phyloP scores from a whole-genome alignment of 2,113 vertebrate species.

The Rhynchomys soricoides region DNA sequence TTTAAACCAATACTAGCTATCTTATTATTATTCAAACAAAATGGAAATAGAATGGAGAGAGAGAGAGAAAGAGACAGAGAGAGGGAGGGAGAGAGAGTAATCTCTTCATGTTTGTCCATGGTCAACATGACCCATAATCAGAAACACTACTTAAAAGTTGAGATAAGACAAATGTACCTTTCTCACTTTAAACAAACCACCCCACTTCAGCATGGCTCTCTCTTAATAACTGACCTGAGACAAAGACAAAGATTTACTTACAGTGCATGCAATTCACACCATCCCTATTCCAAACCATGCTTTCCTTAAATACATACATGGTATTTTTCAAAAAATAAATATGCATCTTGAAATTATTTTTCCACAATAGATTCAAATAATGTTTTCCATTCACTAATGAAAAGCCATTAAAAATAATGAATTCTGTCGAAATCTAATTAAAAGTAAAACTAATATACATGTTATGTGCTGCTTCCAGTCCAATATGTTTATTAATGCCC shows the following conservation, averaged over 20 bases:
- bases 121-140: background rate
- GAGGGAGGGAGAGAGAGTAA: background rate
- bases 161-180: background rate
- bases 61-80: too few relatives aligned
- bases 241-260: slow-evolving; percentile 16
- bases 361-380: slow-evolving; percentile 82
- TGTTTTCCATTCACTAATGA: slow-evolving; percentile 84
- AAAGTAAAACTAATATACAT: slow-evolving; percentile 83
- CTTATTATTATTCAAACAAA: background rate
- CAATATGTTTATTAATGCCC: slow-evolving; percentile 76
- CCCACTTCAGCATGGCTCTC: background rate
- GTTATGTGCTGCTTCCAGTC: slow-evolving; percentile 59
- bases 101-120: background rate
- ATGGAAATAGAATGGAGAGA: background rate
- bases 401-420: slow-evolving; percentile 86
- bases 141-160: background rate
- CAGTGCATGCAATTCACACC: slow-evolving; percentile 1
- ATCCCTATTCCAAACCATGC: slow-evolving; percentile 59
- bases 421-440: slow-evolving; percentile 87
- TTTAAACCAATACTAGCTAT: background rate
- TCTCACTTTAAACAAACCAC: background rate
- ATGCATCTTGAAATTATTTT: slow-evolving; percentile 80
- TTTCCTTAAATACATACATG: slow-evolving; percentile 78
- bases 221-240: background rate
- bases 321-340: slow-evolving; percentile 73